Base-by-base conservation (phyloP, 2,888 invertebrate genomes). In the Drosophila formosana region DNA sequence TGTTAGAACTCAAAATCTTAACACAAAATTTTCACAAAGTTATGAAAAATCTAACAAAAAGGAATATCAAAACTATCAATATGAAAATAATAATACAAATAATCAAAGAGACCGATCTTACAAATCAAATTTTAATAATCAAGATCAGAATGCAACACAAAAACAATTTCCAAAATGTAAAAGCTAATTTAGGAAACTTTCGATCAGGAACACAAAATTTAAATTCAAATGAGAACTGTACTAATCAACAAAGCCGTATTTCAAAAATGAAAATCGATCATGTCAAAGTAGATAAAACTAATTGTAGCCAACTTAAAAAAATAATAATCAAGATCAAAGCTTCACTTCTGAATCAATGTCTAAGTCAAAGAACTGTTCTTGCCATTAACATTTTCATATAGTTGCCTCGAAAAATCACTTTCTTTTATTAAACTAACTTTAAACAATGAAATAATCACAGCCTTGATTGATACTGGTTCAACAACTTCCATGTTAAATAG, bases 381-480 rank as follows among this genome's bases (percentile, higher is more conserved):
- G n/a, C n/a, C n/a, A n/a, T n/a, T n/a, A n/a, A n/a, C n/a, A n/a
- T n/a, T n/a, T n/a, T n/a, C n/a, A n/a, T n/a, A n/a, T n/a, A n/a
- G n/a, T n/a, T 55, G 69, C 57, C 71, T 60, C 53, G 28, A 53
- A 28, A 74, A 67, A 68, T 55, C 64, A 72, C 61, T 74, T 70
- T 72, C 72, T 18, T 51, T 77, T 49, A 67, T 77, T 34, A 58
- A 66, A 18, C 55, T 73, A 39, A 70, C 79, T 41, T 52, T 75
- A 52, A 71, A 32, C n/a, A n/a, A n/a, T n/a, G n/a, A n/a, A n/a
- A n/a, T n/a, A n/a, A n/a, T n/a, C n/a, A n/a, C n/a, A n/a, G 65
- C 67, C 28, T 57, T 78, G 11, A 74, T 80, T 47, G 72, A 78
- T 60, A 75, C 70, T 50, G 74, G 70, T 13, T 70, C 58, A 39